Percentiles rank a stretch among this genome's conserved stretches.
Evolutionary conservation across 1,140 invertebrate species (phyloP).

Genomic region (Zaprionus kolodkinae): DNA sequence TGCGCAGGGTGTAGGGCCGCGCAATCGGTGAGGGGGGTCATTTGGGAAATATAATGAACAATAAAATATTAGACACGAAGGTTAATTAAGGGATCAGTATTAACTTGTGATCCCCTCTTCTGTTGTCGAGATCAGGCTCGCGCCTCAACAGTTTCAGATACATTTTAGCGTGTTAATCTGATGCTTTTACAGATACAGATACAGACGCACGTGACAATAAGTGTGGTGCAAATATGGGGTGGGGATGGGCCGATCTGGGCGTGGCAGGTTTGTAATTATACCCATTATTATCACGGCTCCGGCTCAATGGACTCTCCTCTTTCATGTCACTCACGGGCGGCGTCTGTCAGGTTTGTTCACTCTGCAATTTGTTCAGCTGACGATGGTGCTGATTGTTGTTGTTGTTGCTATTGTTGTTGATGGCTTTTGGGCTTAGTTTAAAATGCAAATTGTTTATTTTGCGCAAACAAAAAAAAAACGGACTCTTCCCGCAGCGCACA

Average conservation of each 20-base stretch:
- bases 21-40: conserved; percentile 12
- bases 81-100: neutral
- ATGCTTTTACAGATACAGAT: conserved; percentile 24
- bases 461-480: conserved; percentile 35
- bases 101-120: neutral
- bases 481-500: conserved; percentile 29
- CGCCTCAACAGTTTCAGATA: conserved; percentile 21
- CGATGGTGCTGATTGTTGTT: conserved; percentile 48
- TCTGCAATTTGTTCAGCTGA: conserved; percentile 69
- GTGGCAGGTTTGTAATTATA: conserved; percentile 63
- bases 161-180: conserved; percentile 4
- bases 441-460: conserved; percentile 81
- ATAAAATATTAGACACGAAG: neutral
- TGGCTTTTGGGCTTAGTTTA: conserved; percentile 57
- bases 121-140: neutral
- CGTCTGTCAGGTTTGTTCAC: conserved; percentile 45
- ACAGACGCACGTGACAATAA: conserved; percentile 34
- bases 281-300: conserved; percentile 50
- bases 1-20: no score
- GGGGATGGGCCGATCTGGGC: conserved; percentile 26
- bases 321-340: conserved; percentile 34
- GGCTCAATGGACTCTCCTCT: conserved; percentile 49
- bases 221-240: conserved; percentile 60
- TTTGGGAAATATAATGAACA: neutral
- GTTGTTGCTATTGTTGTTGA: conserved; percentile 22